phyloP scores from a whole-genome alignment of 2,888 invertebrate genomes.

The Baronia brevicornis region DNA sequence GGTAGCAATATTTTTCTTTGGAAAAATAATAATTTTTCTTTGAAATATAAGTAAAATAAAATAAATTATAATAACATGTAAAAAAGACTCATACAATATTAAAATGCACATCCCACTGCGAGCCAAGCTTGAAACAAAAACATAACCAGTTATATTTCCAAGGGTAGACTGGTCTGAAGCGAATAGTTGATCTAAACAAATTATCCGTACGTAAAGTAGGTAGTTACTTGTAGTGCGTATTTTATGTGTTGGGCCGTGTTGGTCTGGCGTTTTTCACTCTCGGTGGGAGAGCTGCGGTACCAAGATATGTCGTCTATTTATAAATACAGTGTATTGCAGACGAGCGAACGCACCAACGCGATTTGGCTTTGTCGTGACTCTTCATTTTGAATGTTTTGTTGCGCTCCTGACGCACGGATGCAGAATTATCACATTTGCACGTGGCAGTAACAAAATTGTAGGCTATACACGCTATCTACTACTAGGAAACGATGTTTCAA shows the following conservation, averaged over 20 bases:
- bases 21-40: no score
- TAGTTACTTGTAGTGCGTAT: conserved; percentile 25
- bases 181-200: conserved; percentile 47
- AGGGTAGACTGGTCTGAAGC: conserved; percentile 21
- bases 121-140: conserved; percentile 5
- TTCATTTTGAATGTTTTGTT: conserved; percentile 45
- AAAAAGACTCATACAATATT: no score
- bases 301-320: conserved; percentile 69
- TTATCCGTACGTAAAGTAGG: conserved; percentile 20
- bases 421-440: no score
- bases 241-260: conserved; percentile 32
- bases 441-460: no score
- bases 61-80: no score
- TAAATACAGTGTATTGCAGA: conserved; percentile 57
- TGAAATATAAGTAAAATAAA: no score
- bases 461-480: no score
- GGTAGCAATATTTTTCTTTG: no score
- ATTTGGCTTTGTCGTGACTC: conserved; percentile 42
- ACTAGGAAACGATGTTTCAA: no score
- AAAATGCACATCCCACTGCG: conserved; percentile 1
- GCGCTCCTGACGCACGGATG: conserved; percentile 4
- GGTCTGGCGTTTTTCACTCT: conserved; percentile 50
- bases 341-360: conserved; percentile 43
- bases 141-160: conserved; percentile 18
- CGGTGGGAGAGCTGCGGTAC: conserved; percentile 62